A percentile compares a stretch with the other conserved stretches of the same genome.
phyloP scores from a whole-genome alignment of 1,140 invertebrate genomes.

The Listronotus oregonensis region DNA sequence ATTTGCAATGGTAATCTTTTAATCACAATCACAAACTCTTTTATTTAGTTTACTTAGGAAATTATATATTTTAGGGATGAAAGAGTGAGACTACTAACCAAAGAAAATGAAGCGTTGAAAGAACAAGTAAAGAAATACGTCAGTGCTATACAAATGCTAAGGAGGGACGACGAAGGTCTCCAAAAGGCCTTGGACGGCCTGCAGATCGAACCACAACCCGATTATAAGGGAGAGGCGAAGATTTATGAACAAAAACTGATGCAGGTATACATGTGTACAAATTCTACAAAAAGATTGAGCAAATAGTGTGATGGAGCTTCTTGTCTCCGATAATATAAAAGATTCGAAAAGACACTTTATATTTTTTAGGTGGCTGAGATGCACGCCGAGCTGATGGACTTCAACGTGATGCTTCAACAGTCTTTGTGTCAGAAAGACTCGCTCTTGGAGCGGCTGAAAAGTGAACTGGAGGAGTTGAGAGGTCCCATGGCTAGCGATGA shows the following conservation, averaged over 20 bases:
- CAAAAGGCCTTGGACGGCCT: constrained; percentile 52
- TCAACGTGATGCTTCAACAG: constrained; percentile 72
- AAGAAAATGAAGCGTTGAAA: constrained; percentile 86
- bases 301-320: background rate
- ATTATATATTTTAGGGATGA: constrained; percentile 38
- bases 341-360: too few species aligned
- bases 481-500: constrained; percentile 66
- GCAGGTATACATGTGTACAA: constrained; percentile 64
- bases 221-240: constrained; percentile 74
- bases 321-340: constrained; percentile 1
- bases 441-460: constrained; percentile 66
- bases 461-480: constrained; percentile 72
- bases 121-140: constrained; percentile 90
- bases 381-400: constrained; percentile 95
- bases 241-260: constrained; percentile 89
- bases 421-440: constrained; percentile 65
- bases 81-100: constrained; percentile 54
- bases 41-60: too few species aligned
- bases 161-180: constrained; percentile 60
- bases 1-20: too few species aligned
- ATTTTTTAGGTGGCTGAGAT: constrained; percentile 84
- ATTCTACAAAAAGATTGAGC: background rate
- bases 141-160: constrained; percentile 84
- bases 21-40: too few species aligned
- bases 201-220: constrained; percentile 55